A percentile compares a stretch with the other conserved stretches of the same genome.
These are phyloP conservation scores for Lucinisca nassula DNA, from an alignment of 2,888 invertebrate species.

Conservation along the genomic window DNA sequence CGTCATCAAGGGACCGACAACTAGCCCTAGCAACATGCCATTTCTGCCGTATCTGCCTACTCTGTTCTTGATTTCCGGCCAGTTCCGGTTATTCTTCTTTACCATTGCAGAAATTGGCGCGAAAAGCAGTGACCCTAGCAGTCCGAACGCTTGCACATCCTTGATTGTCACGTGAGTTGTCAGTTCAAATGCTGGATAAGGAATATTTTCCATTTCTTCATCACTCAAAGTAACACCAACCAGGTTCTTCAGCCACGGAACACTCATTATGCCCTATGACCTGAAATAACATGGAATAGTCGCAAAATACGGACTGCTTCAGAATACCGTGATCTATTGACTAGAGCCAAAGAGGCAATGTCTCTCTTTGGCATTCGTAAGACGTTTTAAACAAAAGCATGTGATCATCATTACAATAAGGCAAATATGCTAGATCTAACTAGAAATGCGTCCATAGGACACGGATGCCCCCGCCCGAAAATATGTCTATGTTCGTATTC, in stretches of 20 bases:
- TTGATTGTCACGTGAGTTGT: conserved; percentile 61
- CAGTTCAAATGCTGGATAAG: conserved; percentile 50
- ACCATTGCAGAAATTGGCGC: conserved; percentile 61
- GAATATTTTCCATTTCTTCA: conserved; percentile 53
- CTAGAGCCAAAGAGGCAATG: too few relatives aligned
- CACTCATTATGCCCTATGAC: not conserved
- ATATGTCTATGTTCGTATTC: too few relatives aligned
- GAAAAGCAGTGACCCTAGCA: conserved; percentile 57
- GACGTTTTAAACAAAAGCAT: too few relatives aligned
- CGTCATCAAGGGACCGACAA: conserved; percentile 53
- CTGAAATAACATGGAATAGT: too few relatives aligned
- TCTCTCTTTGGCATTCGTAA: too few relatives aligned
- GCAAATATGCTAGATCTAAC: too few relatives aligned
- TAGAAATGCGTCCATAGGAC: too few relatives aligned
- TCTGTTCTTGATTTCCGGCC: conserved; percentile 41
- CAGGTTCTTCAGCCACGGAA: not conserved
- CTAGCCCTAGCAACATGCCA: conserved; percentile 57
- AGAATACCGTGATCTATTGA: too few relatives aligned
- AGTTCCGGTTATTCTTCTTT: conserved; percentile 64
- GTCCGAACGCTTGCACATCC: conserved; percentile 58
- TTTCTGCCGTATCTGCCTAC: conserved; percentile 59
- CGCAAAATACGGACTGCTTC: too few relatives aligned
- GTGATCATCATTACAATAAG: too few relatives aligned
- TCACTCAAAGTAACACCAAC: conserved; percentile 15
- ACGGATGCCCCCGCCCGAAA: too few relatives aligned